Evolutionary conservation across 2,113 vertebrate genomes (phyloP).

Genomic region (Pangasianodon gigas): DNA sequence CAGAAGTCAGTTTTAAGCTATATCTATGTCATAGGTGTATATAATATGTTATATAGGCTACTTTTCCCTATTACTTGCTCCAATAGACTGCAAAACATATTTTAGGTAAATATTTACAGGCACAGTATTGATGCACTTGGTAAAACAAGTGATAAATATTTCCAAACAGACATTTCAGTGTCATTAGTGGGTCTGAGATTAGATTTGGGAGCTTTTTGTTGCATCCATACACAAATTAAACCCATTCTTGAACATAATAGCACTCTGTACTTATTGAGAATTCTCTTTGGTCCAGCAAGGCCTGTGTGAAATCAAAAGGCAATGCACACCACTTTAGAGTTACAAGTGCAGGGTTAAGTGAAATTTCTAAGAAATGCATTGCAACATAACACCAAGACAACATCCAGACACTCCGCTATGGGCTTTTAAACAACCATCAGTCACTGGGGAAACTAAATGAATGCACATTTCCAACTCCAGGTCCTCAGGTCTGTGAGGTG

Average conservation of each 20-base stretch:
- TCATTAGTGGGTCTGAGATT: neutral
- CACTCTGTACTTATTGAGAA: neutral
- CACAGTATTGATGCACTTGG: neutral
- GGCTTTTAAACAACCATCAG: constrained; percentile 28
- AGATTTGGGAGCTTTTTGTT: neutral
- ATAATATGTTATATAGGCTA: neutral
- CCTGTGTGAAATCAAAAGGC: neutral
- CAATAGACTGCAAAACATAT: neutral
- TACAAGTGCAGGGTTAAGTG: neutral
- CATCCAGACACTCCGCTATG: neutral
- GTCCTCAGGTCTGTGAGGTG: constrained; percentile 30
- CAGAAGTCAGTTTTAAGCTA: neutral
- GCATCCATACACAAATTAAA: neutral
- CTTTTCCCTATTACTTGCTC: neutral
- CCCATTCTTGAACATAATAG: neutral
- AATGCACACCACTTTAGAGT: neutral
- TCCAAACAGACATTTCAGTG: neutral
- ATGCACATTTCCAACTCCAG: constrained; percentile 23
- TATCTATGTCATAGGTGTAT: neutral
- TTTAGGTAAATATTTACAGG: neutral
- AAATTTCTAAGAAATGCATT: neutral
- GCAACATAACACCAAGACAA: neutral
- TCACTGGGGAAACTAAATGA: constrained; percentile 28
- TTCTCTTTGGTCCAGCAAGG: neutral
- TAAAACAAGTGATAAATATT: neutral